These are phyloP conservation scores for Numida meleagris DNA, from an alignment of 2,113 vertebrate genomes.

Conservation along the genomic window DNA sequence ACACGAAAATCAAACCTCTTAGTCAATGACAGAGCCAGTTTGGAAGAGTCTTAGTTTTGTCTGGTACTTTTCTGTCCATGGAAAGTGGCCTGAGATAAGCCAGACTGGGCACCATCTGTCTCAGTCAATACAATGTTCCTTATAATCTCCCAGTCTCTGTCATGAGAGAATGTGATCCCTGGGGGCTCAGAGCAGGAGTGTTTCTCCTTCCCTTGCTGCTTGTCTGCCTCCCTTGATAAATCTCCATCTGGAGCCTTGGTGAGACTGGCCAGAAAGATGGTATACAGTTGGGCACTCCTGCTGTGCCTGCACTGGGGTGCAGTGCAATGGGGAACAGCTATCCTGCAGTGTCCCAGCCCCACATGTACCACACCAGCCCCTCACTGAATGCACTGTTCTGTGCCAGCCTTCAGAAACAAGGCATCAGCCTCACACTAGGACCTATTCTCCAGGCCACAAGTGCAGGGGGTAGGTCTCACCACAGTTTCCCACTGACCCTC, in stretches of 20 bases:
- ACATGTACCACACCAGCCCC: not conserved
- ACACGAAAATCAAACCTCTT: not conserved
- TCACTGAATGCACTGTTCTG: not conserved
- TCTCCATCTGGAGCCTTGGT: not conserved
- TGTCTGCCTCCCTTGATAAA: not conserved
- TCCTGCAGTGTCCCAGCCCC: not conserved
- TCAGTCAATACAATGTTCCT: not conserved
- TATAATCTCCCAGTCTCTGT: not conserved
- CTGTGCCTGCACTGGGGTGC: not conserved
- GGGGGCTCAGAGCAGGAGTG: not conserved
- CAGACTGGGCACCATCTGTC: not conserved
- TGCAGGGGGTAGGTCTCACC: accelerated
- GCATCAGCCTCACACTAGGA: accelerated
- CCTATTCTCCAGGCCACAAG: not conserved
- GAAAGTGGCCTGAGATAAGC: not conserved
- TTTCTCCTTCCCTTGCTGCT: not conserved
- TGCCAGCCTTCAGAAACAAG: accelerated
- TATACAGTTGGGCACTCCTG: not conserved
- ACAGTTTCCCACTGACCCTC: not conserved
- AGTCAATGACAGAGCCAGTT: accelerated
- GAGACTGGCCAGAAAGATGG: not conserved
- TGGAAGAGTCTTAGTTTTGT: not conserved
- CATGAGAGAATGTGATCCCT: not conserved
- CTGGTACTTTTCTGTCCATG: not conserved
- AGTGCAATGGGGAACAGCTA: not conserved